phyloP scores from a whole-genome alignment of 2,888 invertebrate genomes.

The Pasiphila rectangulata region DNA sequence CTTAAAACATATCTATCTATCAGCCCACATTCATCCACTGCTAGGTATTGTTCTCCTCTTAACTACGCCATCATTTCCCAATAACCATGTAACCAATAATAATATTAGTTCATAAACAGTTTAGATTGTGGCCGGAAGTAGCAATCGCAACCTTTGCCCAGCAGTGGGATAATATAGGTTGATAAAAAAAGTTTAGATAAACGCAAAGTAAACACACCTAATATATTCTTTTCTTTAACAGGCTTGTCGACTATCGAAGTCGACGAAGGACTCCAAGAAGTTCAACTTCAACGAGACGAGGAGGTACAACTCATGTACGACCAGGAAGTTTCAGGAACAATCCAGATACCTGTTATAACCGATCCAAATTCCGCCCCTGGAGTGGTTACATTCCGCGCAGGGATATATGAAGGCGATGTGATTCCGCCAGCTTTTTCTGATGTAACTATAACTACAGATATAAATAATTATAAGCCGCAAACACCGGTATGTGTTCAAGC shows the following conservation, averaged over 20 bases:
- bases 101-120: too few species aligned
- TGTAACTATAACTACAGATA: conserved; percentile 11
- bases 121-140: too few species aligned
- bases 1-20: too few species aligned
- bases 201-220: too few species aligned
- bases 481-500: conserved; percentile 2
- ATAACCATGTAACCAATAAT: too few species aligned
- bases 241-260: background rate
- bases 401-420: conserved; percentile 15
- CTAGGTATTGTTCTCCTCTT: too few species aligned
- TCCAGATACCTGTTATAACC: conserved; percentile 7
- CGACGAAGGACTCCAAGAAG: too few species aligned
- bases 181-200: too few species aligned
- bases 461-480: conserved; percentile 2
- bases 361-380: conserved; percentile 9
- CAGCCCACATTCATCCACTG: too few species aligned
- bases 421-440: conserved; percentile 14
- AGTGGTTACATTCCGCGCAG: conserved; percentile 10
- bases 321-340: conserved; percentile 3
- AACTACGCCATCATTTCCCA: too few species aligned
- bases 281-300: background rate
- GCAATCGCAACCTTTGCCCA: too few species aligned
- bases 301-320: background rate
- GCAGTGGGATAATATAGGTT: too few species aligned
- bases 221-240: conserved; percentile 1